Base-by-base conservation (phyloP, 2,797 vertebrate species). In the Anabas testudineus region DNA sequence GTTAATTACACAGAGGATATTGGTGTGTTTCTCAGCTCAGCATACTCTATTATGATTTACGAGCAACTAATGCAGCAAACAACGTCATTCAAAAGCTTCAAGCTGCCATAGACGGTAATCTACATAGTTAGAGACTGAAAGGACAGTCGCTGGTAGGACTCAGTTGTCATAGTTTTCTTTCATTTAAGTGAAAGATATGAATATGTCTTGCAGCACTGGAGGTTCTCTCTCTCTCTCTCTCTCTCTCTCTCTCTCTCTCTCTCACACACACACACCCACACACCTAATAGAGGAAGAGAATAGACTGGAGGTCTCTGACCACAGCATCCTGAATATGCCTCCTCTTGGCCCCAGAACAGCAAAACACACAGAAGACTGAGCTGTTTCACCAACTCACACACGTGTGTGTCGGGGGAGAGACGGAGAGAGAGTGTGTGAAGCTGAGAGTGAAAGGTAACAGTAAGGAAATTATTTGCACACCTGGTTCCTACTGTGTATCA, bases 271-370 rank as follows among this genome's bases (percentile, higher is more conserved):
- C 46, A 48, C 9, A 39, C 26, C 14, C 46, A 28, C 45, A 28
- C 24, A 34, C 68, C 83, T 81, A 89, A 84, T 87, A 90, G 81
- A 93, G 92, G 91, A 94, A 93, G 87, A 88, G 72, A 89, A 85
- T 71, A 77, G 83, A 76, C 83, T 82, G 71, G 76, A 86, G 90
- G 88, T 88, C 87, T 86, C 66, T 71, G 85, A 93, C 92, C 91
- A 92, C 93, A 91, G 84, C 84, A 93, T 94, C 93, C 92, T 94
- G 90, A 93, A 78, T 80, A 65, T 47, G 78, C 52, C 77, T 80
- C 76, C 67, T 79, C 46, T 85, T 74, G 80, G 83, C 75, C 79
- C 55, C 46, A 67, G 39, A 62, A 54, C 55, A 76, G 58, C 43
- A 61, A 71, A n/a, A 78, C 65, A 67, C 48, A 49, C 34, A 26